Evolutionary conservation across 1,140 invertebrate genomes (phyloP).

Genomic region (Tenebrio molitor): DNA sequence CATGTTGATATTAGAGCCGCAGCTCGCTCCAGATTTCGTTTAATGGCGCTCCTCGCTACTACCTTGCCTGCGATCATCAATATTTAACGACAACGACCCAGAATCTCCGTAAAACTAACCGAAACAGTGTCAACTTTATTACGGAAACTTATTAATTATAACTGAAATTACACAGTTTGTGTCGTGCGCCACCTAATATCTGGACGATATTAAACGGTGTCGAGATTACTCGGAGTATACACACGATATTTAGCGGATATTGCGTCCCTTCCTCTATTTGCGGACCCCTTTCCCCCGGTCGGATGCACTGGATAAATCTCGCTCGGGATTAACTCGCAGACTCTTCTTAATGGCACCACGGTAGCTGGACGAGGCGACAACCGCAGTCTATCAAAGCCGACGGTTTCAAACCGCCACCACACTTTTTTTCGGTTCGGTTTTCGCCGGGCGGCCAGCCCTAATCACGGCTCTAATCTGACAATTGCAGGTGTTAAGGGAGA

Average conservation of each 20-base stretch:
- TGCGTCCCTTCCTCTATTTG: conserved; percentile 39
- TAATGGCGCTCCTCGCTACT: conserved; percentile 39
- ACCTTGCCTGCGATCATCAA: conserved; percentile 25
- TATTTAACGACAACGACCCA: conserved; percentile 26
- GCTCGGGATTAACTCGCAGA: conserved; percentile 9
- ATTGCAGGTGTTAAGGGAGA: no score
- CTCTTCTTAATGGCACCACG: no score
- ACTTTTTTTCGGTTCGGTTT: no score
- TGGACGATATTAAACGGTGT: conserved; percentile 38
- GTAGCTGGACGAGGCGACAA: no score
- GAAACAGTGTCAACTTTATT: conserved; percentile 30
- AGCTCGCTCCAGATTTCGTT: conserved; percentile 52
- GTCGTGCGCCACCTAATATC: conserved; percentile 12
- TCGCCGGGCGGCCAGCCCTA: no score
- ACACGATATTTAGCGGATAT: conserved; percentile 40
- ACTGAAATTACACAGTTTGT: conserved; percentile 5
- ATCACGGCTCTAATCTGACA: no score
- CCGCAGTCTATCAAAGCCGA: no score
- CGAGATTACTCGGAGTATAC: conserved; percentile 14
- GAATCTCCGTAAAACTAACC: conserved; percentile 29
- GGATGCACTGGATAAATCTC: conserved; percentile 19
- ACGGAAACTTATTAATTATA: conserved; percentile 34
- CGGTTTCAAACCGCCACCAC: no score
- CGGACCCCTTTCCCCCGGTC: neutral
- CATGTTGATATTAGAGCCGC: conserved; percentile 43